Conservation (phyloP, 2,888 invertebrate genomes). For the Taphrorychus bicolor region DNA sequence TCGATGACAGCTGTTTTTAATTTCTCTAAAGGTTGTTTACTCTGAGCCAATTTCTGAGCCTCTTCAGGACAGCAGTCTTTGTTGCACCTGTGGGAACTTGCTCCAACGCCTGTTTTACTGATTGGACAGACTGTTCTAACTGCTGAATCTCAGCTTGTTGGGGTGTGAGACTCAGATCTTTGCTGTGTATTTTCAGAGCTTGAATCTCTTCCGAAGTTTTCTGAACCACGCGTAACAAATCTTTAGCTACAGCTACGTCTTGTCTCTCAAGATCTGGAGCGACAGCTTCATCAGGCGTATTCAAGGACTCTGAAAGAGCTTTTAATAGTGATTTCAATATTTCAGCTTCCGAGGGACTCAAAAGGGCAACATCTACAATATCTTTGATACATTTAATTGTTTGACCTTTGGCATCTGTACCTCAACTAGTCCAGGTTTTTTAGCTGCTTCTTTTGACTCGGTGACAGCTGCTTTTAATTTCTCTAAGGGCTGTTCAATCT, state of each 20-base stretch:
- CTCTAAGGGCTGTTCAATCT: too few species aligned
- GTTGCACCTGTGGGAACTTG: neutral
- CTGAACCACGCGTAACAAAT: constrained; percentile 21
- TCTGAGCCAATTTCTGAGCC: too few species aligned
- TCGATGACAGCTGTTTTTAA: too few species aligned
- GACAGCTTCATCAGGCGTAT: neutral
- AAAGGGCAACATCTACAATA: constrained; percentile 12
- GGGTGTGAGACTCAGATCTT: constrained; percentile 9
- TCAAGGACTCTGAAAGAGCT: constrained; percentile 3
- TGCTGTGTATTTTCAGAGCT: constrained; percentile 6
- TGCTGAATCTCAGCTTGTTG: constrained; percentile 37
- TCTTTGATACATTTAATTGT: constrained; percentile 15
- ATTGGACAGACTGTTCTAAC: constrained; percentile 18
- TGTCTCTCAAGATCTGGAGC: constrained; percentile 10
- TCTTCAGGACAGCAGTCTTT: constrained; percentile 14
- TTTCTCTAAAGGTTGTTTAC: too few species aligned
- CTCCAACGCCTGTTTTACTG: neutral
- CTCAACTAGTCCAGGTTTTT: too few species aligned
- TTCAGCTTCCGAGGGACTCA: constrained; percentile 18
- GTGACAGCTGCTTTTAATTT: too few species aligned
- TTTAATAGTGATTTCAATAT: constrained; percentile 14
- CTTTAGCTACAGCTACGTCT: constrained; percentile 23
- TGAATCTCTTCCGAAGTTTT: constrained; percentile 21
- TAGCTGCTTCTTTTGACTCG: too few species aligned
- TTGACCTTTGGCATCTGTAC: too few species aligned